Evolutionary conservation across 2,888 invertebrate species (phyloP).

Genomic region (Andrena bicolor): DNA sequence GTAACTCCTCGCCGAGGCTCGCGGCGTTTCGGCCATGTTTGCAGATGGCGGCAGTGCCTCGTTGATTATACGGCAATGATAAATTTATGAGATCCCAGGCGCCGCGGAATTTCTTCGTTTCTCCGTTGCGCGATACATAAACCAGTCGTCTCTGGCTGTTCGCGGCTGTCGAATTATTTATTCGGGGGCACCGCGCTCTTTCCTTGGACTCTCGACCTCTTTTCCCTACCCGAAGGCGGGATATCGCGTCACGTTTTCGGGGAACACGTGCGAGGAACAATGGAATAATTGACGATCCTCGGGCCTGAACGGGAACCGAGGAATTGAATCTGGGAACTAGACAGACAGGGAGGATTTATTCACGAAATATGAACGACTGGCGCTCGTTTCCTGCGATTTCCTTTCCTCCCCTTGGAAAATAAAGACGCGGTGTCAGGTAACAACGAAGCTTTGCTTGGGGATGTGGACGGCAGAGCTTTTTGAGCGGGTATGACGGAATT

Average conservation of each 20-base stretch:
- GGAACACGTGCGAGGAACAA: constrained; percentile 13
- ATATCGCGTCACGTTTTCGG: constrained; percentile 10
- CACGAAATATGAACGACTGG: neutral
- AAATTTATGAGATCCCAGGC: constrained; percentile 51
- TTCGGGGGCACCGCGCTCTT: constrained; percentile 1
- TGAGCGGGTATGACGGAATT: neutral
- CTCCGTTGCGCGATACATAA: neutral
- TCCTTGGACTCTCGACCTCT: neutral
- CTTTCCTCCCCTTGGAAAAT: neutral
- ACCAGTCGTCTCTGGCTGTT: neutral
- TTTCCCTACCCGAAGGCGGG: neutral
- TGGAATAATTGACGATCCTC: constrained; percentile 36
- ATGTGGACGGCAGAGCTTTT: neutral
- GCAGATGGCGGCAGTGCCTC: constrained; percentile 40
- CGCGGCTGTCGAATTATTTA: constrained; percentile 9
- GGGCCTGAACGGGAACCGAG: neutral
- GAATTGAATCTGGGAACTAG: neutral
- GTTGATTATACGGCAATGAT: constrained; percentile 62
- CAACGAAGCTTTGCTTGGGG: neutral
- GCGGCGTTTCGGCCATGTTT: constrained; percentile 58
- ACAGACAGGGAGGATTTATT: neutral
- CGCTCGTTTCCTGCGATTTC: neutral
- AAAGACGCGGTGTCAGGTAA: neutral
- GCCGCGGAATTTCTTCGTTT: constrained; percentile 7
- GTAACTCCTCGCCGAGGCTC: constrained; percentile 44